Evolutionary conservation across 2,113 vertebrate genomes (phyloP), one percentile per base, ranked within the genome.

Genomic region (Passer montanus): DNA sequence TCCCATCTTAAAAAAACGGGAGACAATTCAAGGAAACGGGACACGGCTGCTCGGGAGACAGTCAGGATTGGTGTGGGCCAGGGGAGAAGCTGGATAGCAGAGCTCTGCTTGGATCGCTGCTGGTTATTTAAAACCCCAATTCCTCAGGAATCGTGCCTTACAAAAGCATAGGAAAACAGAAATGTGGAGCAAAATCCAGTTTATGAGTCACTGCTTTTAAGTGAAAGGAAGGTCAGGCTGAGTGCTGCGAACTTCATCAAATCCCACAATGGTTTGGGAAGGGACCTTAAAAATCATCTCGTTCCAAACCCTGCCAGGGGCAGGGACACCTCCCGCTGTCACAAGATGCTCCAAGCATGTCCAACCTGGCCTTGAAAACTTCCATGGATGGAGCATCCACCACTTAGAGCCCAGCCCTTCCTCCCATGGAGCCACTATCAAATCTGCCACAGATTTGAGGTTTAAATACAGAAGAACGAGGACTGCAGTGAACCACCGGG

Each of bases 1-100:
- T 94, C 84, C 74, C 63, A 37, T 74, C 77, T 3, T 70, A 55
- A 88, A 94, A 41, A 18, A 41, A 18, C 2, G 0, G 13, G 60
- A 72, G 83, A 97, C 93, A 94, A 95, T 97, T 88, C n/a, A 39
- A 89, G 89, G 95, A 93, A 95, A 85, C 2, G 66, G 85, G 92
- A 49, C 49, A 0, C 7, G 1, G 63, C 82, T 33, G 31, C 16
- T 53, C 3, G 3, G 93, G 81, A 85, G 74, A 33, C 2, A 1
- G 37, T 3, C 3, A 0, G 53, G 74, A 60, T 33, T 76, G 74
- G 64, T 1, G 53, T 0, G 0, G 83, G 69, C 53, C 84, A 49
- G 74, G 67, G 58, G 53, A 87, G 81, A 77, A 68, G 73, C 58
- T 70, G 86, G 81, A 60, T 18, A 28, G 3, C 26, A 66, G 72